Evolutionary conservation across 1,140 invertebrate genomes (phyloP).

Genomic region (Meloidogyne hapla): DNA sequence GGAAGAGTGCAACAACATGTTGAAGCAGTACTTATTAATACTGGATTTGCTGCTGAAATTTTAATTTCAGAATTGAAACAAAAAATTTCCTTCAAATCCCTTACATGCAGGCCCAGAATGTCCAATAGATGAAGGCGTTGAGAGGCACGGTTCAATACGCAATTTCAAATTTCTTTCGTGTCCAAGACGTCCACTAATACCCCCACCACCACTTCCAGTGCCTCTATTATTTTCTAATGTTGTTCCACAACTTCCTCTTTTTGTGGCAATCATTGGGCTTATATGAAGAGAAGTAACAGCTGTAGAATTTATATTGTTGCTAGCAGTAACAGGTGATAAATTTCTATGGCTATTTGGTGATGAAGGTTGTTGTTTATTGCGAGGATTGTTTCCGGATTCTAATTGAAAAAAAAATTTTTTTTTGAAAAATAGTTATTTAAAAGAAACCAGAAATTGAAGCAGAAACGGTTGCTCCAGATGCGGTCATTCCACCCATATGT

Average conservation of each 20-base stretch:
- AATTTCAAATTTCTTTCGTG: constrained; percentile 37
- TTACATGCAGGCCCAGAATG: not conserved
- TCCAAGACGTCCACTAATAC: not conserved
- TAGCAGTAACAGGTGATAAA: not conserved
- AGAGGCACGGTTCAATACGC: constrained; percentile 47
- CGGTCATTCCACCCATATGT: constrained; percentile 58
- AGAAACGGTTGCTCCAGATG: constrained; percentile 2
- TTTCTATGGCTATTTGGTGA: not conserved
- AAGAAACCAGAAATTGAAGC: not conserved
- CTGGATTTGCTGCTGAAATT: not conserved
- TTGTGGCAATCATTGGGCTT: constrained; percentile 15
- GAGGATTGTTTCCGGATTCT: not conserved
- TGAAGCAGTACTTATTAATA: constrained; percentile 1
- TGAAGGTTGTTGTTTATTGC: not conserved
- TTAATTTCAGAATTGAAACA: not conserved
- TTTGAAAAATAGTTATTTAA: not conserved
- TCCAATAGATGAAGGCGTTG: constrained; percentile 48
- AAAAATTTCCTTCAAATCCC: not conserved
- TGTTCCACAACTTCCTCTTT: not conserved
- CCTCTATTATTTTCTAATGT: constrained; percentile 6
- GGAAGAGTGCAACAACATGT: not conserved
- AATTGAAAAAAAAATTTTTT: not conserved
- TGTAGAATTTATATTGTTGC: not conserved
- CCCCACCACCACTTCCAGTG: not conserved
- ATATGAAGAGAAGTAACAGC: constrained; percentile 23